phyloP scores from a whole-genome alignment of 2,888 invertebrate species.

The Phanerotoma sp. region DNA sequence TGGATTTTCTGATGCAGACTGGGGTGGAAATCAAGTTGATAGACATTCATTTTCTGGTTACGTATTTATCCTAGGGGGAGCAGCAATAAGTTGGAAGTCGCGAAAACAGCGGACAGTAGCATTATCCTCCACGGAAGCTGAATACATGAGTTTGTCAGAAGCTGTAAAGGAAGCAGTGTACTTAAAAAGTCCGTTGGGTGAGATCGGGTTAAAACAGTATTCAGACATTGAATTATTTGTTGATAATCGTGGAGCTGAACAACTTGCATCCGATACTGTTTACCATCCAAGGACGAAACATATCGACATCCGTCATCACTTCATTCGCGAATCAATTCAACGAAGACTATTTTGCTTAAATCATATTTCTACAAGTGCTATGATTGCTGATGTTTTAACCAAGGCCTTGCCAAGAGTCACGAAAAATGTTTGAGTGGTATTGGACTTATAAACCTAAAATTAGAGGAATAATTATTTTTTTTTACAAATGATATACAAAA shows the following conservation, averaged over 20 bases:
- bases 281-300: conserved; percentile 22
- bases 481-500: background rate
- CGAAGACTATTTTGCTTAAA: conserved; percentile 2
- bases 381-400: conserved; percentile 19
- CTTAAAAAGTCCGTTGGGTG: conserved; percentile 5
- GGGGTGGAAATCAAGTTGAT: conserved; percentile 14
- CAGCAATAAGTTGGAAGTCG: conserved; percentile 27
- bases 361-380: conserved; percentile 10
- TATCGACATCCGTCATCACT: conserved; percentile 17
- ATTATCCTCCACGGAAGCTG: conserved; percentile 7
- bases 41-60: conserved; percentile 16
- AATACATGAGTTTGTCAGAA: conserved; percentile 9
- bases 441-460: too few relatives aligned
- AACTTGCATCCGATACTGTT: conserved; percentile 17
- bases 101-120: conserved; percentile 28
- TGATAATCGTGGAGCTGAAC: conserved; percentile 18
- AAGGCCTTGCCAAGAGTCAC: conserved; percentile 51
- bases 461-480: too few relatives aligned
- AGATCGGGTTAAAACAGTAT: background rate
- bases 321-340: conserved; percentile 11
- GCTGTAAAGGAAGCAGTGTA: conserved; percentile 16
- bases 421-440: background rate
- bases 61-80: conserved; percentile 15
- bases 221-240: conserved; percentile 2
- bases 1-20: conserved; percentile 23